Evolutionary conservation across 2,113 vertebrate species (phyloP), one percentile per base, ranked within the genome.

Genomic region (Malurus alboscapulatus): DNA sequence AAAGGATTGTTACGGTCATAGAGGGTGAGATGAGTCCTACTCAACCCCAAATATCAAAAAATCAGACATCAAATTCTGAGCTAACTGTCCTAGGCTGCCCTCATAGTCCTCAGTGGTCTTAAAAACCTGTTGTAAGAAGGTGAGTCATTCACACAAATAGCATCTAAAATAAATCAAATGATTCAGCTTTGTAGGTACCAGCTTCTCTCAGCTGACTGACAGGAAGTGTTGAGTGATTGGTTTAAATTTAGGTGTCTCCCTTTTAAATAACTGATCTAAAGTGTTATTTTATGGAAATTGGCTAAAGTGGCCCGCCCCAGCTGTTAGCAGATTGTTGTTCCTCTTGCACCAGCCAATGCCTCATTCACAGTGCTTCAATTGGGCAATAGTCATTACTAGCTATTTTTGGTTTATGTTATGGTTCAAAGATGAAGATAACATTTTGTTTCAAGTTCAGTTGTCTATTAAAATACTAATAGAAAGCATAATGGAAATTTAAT

Each of bases 141-240:
- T 82, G 78, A 93, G 34, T 91, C 82, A 93, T 71, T 61, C 27
- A 40, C 65, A 51, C 42, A 91, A 89, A 84, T n/a, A 82, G 7
- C 34, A 81, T 38, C 25, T 50, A 59, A 95, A 92, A 73, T 83
- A 88, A 83, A 91, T 80, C 75, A 75, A 90, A 51, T 92, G 6
- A 86, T 54, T 90, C 73, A 87, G 34, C 55, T 81, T 34, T 47
- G 9, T 47, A 44, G 36, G 26, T 71, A 38, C 34, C 32, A 1
- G 0, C 34, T 91, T 87, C 48, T 87, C 48, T 53, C 34, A 72
- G 19, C 10, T 74, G 69, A 67, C 73, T 87, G 57, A 66, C 32
- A 82, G 65, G 29, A 94, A 91, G 12, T 34, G 19, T 69, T 87
- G 69, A 87, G 47, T 71, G 32, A 59, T 32, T 26, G 25, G 32